A percentile compares a stretch with the other conserved stretches of the same genome.
phyloP scores from a whole-genome alignment of 2,113 vertebrate genomes.

The Myxocyprinus asiaticus region DNA sequence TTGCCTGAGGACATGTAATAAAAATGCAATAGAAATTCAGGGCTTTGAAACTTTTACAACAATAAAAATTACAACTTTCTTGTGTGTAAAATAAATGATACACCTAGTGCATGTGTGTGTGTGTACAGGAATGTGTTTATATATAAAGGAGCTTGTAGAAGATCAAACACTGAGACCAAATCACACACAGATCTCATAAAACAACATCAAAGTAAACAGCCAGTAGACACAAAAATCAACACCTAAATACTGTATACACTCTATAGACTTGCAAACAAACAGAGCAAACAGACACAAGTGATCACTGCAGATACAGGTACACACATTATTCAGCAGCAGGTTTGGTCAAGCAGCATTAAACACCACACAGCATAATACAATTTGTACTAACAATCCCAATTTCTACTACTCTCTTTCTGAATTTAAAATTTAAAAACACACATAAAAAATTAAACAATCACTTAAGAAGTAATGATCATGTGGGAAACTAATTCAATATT shows the following conservation, averaged over 20 bases:
- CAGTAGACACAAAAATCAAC: background rate
- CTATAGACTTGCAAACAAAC: background rate
- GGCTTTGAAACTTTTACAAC: slow-evolving; percentile 4
- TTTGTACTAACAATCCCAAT: no score
- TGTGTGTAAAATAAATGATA: slow-evolving; percentile 5
- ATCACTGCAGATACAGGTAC: no score
- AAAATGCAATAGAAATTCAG: slow-evolving; percentile 2
- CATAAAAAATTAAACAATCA: no score
- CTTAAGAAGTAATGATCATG: no score
- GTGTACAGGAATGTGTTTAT: background rate
- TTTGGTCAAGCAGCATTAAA: no score
- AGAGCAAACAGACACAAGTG: no score
- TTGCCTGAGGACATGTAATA: background rate
- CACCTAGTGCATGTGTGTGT: slow-evolving; percentile 3
- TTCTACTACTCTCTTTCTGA: no score
- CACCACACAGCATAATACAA: no score
- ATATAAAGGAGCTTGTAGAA: slow-evolving; percentile 1
- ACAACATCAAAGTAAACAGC: no score
- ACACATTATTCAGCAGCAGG: no score
- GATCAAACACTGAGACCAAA: slow-evolving; percentile 6
- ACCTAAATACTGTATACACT: background rate
- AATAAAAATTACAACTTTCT: slow-evolving; percentile 11
- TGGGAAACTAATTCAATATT: no score
- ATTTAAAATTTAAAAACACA: no score
- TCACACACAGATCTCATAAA: background rate